Base-by-base conservation (phyloP, 2,113 vertebrate species). In the Caracal caracal region DNA sequence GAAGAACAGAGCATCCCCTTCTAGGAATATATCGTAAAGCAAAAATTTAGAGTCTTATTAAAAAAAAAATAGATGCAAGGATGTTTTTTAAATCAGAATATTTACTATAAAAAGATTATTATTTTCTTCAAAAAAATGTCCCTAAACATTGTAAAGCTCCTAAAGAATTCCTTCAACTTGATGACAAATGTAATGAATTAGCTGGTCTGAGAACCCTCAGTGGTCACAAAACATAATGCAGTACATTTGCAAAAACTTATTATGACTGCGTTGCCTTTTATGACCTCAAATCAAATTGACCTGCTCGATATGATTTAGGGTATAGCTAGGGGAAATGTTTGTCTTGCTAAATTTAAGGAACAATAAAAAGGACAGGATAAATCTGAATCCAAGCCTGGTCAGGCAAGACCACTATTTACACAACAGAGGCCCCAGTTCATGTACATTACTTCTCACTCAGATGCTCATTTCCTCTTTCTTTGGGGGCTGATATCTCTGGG, bases 181-280 rank as follows among this genome's bases (percentile, higher is more conserved):
- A 83, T 79, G 26, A 71, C 49, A 96, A 96, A 91, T 80, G 17
- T 12, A 30, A 56, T 89, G 37, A 90, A 93, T 96, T 92, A 96
- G 70, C 51, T 78, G 53, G 12, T 26, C 28, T 3, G 19, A 92
- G 53, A 88, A n/a, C 13, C 63, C 71, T 90, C 47, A 81, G 75
- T 13, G 76, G 12, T 93, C 80, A 90, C 43, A 90, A 88, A 95
- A 30, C 49, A 89, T 88, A 83, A 96, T 63, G 17, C 49, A 90
- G 90, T 97, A 94, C 70, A 85, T 85, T 83, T 81, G 3, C 22
- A 95, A 92, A 97, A 95, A 16, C 35, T 26, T 92, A 73, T 56
- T 85, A 95, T 90, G 84, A 68, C 15, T 81, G 2, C n/a, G 47
- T 8, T 70, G 35, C 30, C 73, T 17, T 90, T 76, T 84, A 81